These are phyloP conservation scores for Nylanderia fulva DNA, from an alignment of 1,140 invertebrate species.

Conservation along the genomic window DNA sequence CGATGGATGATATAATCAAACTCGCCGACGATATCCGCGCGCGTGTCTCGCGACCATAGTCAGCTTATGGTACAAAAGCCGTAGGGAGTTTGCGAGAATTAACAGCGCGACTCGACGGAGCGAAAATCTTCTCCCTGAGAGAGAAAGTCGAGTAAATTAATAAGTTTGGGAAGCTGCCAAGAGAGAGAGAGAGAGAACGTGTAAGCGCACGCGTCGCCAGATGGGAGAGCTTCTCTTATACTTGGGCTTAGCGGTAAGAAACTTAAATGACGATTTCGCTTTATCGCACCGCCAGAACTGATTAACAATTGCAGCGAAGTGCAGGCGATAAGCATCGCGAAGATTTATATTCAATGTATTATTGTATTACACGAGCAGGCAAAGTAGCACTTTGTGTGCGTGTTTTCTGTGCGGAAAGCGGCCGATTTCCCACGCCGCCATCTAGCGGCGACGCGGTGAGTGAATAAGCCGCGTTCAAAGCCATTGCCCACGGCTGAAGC, in stretches of 20 bases:
- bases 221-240: conserved; percentile 12
- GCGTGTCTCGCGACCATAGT: conserved; percentile 11
- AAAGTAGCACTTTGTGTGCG: too few species aligned
- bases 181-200: neutral
- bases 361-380: too few species aligned
- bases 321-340: neutral
- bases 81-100: conserved; percentile 30
- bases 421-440: too few species aligned
- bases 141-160: conserved; percentile 57
- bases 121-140: conserved; percentile 9
- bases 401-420: too few species aligned
- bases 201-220: conserved; percentile 15
- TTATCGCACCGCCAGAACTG: conserved; percentile 13
- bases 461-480: too few species aligned
- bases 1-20: conserved; percentile 36
- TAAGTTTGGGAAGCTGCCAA: conserved; percentile 53
- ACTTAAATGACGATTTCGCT: conserved; percentile 37
- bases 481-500: too few species aligned
- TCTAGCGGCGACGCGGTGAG: too few species aligned
- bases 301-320: neutral
- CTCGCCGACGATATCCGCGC: conserved; percentile 5
- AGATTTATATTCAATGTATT: too few species aligned
- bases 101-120: conserved; percentile 26
- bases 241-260: conserved; percentile 17
- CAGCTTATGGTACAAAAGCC: neutral